These are phyloP conservation scores for Zygaena filipendulae DNA, from an alignment of 2,888 invertebrate genomes.

Conservation along the genomic window DNA sequence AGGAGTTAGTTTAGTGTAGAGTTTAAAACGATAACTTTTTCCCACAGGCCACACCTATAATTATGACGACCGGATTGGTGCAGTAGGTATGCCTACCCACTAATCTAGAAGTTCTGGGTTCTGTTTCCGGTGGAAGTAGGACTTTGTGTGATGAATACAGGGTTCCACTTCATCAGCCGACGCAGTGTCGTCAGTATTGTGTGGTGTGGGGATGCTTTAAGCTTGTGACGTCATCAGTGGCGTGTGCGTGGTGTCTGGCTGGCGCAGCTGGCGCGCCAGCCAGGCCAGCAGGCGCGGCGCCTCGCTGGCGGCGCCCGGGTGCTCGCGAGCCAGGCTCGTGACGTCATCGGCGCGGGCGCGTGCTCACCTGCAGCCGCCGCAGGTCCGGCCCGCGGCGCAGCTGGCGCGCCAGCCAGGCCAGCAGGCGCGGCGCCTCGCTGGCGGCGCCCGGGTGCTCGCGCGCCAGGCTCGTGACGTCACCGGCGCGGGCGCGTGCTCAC, in stretches of 20 bases:
- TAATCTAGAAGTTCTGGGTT: too few relatives aligned
- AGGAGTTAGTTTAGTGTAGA: too few relatives aligned
- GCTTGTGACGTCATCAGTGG: too few relatives aligned
- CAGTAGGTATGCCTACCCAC: too few relatives aligned
- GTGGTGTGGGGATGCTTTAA: too few relatives aligned
- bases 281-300: conserved; percentile 83
- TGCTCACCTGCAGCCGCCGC: conserved; percentile 80
- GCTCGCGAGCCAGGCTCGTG: conserved; percentile 80
- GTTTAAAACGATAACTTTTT: too few relatives aligned
- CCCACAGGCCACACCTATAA: too few relatives aligned
- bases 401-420: conserved; percentile 82
- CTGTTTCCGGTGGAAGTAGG: too few relatives aligned
- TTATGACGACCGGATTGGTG: too few relatives aligned
- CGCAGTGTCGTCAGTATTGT: too few relatives aligned
- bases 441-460: conserved; percentile 87
- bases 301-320: conserved; percentile 87
- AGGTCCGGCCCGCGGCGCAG: conserved; percentile 22
- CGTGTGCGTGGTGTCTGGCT: conserved; percentile 9
- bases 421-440: conserved; percentile 81
- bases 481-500: conserved; percentile 76
- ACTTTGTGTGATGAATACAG: too few relatives aligned
- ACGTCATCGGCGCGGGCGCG: conserved; percentile 10
- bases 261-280: conserved; percentile 71
- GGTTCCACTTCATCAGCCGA: too few relatives aligned
- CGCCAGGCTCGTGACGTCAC: conserved; percentile 32